Conservation (phyloP, 2,888 invertebrate genomes). For the Cabera pusaria region DNA sequence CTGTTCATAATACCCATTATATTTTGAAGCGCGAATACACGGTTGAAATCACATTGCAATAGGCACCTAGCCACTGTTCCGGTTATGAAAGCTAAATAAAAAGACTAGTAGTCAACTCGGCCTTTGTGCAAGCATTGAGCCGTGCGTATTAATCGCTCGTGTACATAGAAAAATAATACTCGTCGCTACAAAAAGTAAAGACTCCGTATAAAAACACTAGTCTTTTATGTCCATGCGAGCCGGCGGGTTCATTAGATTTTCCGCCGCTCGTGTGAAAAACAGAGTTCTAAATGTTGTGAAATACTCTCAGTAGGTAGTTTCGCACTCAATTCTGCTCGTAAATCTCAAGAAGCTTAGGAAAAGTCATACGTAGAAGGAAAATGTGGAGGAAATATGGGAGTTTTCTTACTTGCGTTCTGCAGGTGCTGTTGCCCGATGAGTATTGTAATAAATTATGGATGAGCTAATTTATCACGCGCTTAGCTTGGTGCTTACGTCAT, state of each 20-base stretch:
- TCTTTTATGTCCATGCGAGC: conserved; percentile 5
- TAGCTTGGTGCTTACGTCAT: too few species aligned
- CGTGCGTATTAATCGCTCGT: conserved; percentile 59
- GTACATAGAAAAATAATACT: conserved; percentile 49
- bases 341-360: conserved; percentile 13
- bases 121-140: conserved; percentile 65
- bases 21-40: conserved; percentile 43
- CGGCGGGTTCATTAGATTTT: conserved; percentile 18
- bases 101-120: conserved; percentile 40
- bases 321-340: conserved; percentile 9
- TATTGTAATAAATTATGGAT: background rate
- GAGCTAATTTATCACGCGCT: too few species aligned
- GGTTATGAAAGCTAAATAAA: conserved; percentile 46
- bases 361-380: conserved; percentile 9
- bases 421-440: background rate
- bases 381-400: conserved; percentile 1
- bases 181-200: conserved; percentile 1
- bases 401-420: background rate
- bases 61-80: conserved; percentile 17
- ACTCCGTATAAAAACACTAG: conserved; percentile 5
- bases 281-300: conserved; percentile 9
- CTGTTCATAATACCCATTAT: conserved; percentile 16
- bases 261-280: conserved; percentile 10
- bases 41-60: conserved; percentile 51
- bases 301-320: conserved; percentile 11